These are phyloP conservation scores for Steinernema feltiae DNA, from an alignment of 1,140 invertebrate genomes.

Conservation along the genomic window DNA sequence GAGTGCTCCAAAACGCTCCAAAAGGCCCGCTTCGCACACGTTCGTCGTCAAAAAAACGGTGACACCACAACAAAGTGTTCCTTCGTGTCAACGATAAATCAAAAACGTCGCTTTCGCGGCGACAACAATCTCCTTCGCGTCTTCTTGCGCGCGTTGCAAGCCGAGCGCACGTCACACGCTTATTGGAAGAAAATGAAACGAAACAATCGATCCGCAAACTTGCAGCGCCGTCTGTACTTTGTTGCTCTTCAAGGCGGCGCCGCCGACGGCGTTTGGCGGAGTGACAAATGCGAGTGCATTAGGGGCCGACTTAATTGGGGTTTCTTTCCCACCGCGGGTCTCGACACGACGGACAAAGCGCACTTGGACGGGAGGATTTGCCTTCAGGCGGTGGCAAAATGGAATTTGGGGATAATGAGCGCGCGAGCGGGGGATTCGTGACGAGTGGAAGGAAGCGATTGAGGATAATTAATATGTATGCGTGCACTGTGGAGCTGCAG, in stretches of 20 bases:
- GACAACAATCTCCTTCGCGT: too few species aligned
- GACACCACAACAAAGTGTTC: too few species aligned
- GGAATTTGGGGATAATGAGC: neutral
- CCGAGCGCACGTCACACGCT: neutral
- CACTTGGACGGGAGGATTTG: too few species aligned
- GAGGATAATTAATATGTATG: constrained; percentile 9
- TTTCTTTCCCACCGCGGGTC: neutral
- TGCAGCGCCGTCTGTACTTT: constrained; percentile 6
- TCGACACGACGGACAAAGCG: neutral
- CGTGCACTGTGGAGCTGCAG: too few species aligned
- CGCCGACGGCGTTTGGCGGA: neutral
- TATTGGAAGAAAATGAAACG: neutral
- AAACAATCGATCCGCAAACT: neutral
- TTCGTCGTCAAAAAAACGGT: too few species aligned
- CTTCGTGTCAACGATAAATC: too few species aligned
- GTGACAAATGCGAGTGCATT: constrained; percentile 13
- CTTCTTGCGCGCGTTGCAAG: neutral
- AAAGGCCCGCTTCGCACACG: too few species aligned
- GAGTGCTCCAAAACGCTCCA: too few species aligned
- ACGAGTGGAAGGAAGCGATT: constrained; percentile 1
- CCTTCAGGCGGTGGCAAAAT: neutral
- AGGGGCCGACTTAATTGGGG: constrained; percentile 8
- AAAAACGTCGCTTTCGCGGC: too few species aligned
- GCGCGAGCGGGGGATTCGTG: neutral
- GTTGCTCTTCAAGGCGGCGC: neutral